Evolutionary conservation across 1,140 invertebrate species (phyloP), one percentile per base, ranked within the genome.

Genomic region (Penaeus indicus): DNA sequence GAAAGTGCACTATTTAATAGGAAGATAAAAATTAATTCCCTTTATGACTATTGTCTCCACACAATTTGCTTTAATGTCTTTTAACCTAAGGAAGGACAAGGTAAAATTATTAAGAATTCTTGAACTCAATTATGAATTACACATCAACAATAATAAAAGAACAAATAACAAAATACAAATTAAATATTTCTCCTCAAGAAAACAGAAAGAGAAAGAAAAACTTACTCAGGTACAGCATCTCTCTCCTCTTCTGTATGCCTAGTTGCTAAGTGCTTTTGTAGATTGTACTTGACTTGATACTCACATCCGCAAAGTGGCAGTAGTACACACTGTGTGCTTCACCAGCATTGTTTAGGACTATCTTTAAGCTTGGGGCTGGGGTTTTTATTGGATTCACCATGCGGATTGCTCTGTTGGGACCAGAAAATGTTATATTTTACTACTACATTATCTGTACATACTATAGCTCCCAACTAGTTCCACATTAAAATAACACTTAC

Each of bases 301-400:
- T 95, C 95, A 81, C 94, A 94, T 11, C 95, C 95, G 92, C 95
- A 96, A 64, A 96, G 90, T 95, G 94, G 91, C 95, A 96, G 92
- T 95, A 96, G 89, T 95, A 95, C 32, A 95, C 94, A 86, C 94
- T 94, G 69, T 95, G 91, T 16, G 94, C 92, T 88, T 94, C 94
- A 19, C 94, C 94, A 90, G 94, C 94, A 62, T 94, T 94, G 89
- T 94, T 94, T 18, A 94, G 91, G 91, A 93, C 93, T 27, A 95
- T 94, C 91, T 95, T 95, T 87, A 94, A 94, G 78, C 94, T 94
- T 22, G 94, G 94, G 1, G 94, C 94, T 69, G 94, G 93, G 42
- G 94, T 94, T 32, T 93, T 92, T 67, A 94, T 93, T 62, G 93
- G 93, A 92, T 94, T 93, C 79, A 94, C 93, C 67, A 79, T 84